Evolutionary conservation across 1,140 invertebrate genomes (phyloP).

Genomic region (Bombus affinis): DNA sequence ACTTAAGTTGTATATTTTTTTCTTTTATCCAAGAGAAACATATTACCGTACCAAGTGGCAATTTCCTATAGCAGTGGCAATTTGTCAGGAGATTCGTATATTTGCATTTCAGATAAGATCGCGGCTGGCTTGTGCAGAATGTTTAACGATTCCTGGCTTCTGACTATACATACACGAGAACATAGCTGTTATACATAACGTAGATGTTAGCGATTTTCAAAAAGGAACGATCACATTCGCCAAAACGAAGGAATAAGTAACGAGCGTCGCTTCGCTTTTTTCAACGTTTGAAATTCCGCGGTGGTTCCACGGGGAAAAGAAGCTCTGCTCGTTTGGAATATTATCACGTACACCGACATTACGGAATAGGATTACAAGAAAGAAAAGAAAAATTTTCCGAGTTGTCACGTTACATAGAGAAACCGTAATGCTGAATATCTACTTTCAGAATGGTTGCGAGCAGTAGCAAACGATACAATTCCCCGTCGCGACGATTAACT

Average conservation of each 20-base stretch:
- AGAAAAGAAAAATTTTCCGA: not conserved
- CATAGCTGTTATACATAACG: not conserved
- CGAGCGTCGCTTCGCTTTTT: conserved; percentile 4
- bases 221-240: not conserved
- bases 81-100: not conserved
- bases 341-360: no score
- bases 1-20: not conserved
- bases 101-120: not conserved
- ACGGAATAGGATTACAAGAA: not conserved
- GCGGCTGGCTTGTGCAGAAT: not conserved
- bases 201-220: not conserved
- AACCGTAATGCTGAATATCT: not conserved
- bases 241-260: not conserved
- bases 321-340: not conserved
- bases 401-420: not conserved
- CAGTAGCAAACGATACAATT: not conserved
- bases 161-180: not conserved
- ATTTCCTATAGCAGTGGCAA: not conserved
- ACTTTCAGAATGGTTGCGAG: not conserved
- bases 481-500: not conserved
- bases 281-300: not conserved
- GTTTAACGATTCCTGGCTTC: not conserved
- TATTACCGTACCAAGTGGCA: not conserved
- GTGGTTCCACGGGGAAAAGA: not conserved
- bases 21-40: not conserved